Evolutionary conservation across 2,797 vertebrate genomes (phyloP), one percentile per base, ranked within the genome.

Genomic region (Myotis myotis): DNA sequence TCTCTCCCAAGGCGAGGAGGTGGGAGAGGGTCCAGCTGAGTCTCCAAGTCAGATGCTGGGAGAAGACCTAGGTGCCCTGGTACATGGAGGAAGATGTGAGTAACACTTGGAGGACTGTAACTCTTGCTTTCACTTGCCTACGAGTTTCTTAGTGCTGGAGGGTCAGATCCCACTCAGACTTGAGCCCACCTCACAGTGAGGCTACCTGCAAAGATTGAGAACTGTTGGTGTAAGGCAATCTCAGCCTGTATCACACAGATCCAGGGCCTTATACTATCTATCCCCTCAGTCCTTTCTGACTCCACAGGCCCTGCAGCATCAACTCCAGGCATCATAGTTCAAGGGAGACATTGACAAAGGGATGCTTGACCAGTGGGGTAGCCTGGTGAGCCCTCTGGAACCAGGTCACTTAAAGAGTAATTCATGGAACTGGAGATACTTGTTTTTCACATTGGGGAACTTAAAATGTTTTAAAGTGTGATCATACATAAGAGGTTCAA

Each of bases 181-280:
- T 36, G 51, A 13, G 19, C 53, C 30, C 78, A 8, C 9, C 28
- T 22, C 86, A 38, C 51, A 25, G 33, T 0, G 36, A 83, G 51
- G 28, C 11, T 47, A 33, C 1, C 22, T 82, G 41, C 41, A 91
- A 66, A 47, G 49, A 38, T 9, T 25, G 10, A 7, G 30, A 75
- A 20, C 33, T 3, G 0, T 7, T 36, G 41, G 15, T 38, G 5
- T 22, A 6, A 72, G 41, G 22, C 30, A 6, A 5, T 25, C 57
- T 86, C 11, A 11, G 38, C 9, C 53, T 53, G 22, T 13, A 10
- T 2, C 25, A 1, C 0, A 16, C 8, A 44, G 47, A 36, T 28
- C 25, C 17, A 12, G 38, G 1, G 13, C n/a, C 13, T 0, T 17
- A 6, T 16, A 6, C 23, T 6, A 2, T 23, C 17, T 2, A 5